Conservation (phyloP, 2,113 vertebrate species). For the Hydrolagus affinis region DNA sequence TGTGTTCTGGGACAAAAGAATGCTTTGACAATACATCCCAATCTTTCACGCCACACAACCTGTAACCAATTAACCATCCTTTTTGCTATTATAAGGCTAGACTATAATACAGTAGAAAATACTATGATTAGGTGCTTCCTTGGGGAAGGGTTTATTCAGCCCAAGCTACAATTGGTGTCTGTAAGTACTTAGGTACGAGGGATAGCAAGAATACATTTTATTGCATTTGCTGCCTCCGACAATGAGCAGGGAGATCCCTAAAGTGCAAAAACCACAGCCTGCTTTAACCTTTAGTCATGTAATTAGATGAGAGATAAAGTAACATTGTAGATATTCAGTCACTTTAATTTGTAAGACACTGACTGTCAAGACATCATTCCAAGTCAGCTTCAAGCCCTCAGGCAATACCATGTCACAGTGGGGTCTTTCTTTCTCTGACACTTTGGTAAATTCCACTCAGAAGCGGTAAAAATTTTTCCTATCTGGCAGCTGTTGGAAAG, state of each 20-base stretch:
- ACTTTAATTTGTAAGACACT: conserved; percentile 20
- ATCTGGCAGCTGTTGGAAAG: conserved; percentile 3
- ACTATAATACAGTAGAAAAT: conserved; percentile 14
- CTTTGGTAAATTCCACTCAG: conserved; percentile 8
- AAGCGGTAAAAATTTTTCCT: conserved; percentile 10
- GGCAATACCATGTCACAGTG: neutral
- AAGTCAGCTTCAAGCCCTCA: neutral
- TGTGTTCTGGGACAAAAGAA: neutral
- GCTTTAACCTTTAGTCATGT: conserved; percentile 8
- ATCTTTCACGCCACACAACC: conserved; percentile 7
- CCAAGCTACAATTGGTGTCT: conserved; percentile 5
- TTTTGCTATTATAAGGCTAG: conserved; percentile 26
- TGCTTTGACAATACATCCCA: neutral
- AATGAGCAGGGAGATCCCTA: conserved; percentile 25
- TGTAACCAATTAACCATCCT: conserved; percentile 27
- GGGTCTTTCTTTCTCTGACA: neutral
- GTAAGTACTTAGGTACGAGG: conserved; percentile 30
- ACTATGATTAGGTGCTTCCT: conserved; percentile 29
- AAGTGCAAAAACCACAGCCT: conserved; percentile 18
- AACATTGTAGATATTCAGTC: conserved; percentile 20
- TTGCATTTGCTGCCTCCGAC: conserved; percentile 11
- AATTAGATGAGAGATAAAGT: conserved; percentile 10
- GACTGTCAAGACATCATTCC: conserved; percentile 14
- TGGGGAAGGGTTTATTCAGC: conserved; percentile 28
- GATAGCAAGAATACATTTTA: conserved; percentile 30